These are phyloP conservation scores for Hippocampus barbouri DNA, from an alignment of 2,113 vertebrate species.

Conservation along the genomic window DNA sequence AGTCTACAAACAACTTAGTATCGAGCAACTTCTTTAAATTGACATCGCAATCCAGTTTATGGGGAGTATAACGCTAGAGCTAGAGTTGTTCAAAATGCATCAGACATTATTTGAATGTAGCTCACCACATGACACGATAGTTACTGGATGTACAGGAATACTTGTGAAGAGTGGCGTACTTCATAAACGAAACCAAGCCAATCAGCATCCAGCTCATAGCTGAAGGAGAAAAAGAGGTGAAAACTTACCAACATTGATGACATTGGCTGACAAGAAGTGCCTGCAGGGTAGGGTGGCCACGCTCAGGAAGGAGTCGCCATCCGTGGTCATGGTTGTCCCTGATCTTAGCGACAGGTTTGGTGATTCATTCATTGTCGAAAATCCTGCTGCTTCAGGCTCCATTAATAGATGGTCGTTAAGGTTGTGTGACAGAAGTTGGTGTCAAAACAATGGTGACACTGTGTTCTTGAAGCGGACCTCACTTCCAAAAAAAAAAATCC, in stretches of 20 bases:
- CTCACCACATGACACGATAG: background rate
- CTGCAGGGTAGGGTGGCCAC: slow-evolving; percentile 48
- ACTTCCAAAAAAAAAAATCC: background rate
- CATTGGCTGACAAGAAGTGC: slow-evolving; percentile 68
- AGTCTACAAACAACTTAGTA: background rate
- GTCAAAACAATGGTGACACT: background rate
- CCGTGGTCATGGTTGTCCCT: slow-evolving; percentile 40
- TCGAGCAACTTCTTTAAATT: background rate
- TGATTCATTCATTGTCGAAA: slow-evolving; percentile 53
- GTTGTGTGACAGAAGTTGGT: background rate
- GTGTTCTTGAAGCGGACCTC: background rate
- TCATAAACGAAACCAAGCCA: background rate
- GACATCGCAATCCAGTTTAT: background rate
- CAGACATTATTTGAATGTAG: too few relatives aligned
- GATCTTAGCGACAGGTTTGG: slow-evolving; percentile 62
- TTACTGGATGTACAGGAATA: background rate
- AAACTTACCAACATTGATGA: slow-evolving; percentile 67
- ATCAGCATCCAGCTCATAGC: background rate
- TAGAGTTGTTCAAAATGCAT: background rate
- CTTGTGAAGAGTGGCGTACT: background rate
- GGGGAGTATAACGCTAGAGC: background rate
- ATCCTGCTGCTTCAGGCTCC: slow-evolving; percentile 37
- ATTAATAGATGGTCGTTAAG: slow-evolving; percentile 4
- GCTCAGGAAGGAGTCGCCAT: slow-evolving; percentile 54
- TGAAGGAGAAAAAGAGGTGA: background rate